Conservation (phyloP, 2,888 invertebrate species). For the Rhogogaster chlorosoma region DNA sequence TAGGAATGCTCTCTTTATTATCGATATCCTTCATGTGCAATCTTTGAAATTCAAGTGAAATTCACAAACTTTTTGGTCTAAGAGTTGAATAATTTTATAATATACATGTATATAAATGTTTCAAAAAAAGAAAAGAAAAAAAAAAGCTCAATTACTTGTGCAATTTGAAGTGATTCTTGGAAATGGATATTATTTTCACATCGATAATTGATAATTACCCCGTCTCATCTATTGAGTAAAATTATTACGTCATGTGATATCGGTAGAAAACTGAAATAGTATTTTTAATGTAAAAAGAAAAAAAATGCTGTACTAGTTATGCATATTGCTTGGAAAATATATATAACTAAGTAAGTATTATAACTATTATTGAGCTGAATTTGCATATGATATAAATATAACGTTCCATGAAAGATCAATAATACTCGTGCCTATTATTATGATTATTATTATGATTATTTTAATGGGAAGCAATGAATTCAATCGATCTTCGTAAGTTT, state of each 20-base stretch:
- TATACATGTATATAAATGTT: neutral
- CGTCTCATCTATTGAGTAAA: neutral
- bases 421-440: constrained; percentile 17
- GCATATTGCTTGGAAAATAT: constrained; percentile 54
- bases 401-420: neutral
- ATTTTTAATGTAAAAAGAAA: constrained; percentile 5
- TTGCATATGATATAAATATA: neutral
- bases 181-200: neutral
- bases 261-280: constrained; percentile 14
- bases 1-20: neutral
- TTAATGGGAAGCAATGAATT: neutral
- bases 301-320: constrained; percentile 35
- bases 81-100: neutral
- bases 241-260: neutral
- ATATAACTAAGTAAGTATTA: constrained; percentile 27
- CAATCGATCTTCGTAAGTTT: neutral
- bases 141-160: neutral
- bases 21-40: constrained; percentile 5
- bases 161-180: neutral
- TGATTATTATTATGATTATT: neutral
- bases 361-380: neutral
- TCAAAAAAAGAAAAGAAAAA: no score
- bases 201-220: neutral
- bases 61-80: neutral
- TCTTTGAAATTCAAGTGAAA: neutral